Percentiles rank a stretch among this genome's conserved stretches.
These are phyloP conservation scores for Chromobotia macracanthus DNA, from an alignment of 2,797 vertebrate genomes.

Conservation along the genomic window DNA sequence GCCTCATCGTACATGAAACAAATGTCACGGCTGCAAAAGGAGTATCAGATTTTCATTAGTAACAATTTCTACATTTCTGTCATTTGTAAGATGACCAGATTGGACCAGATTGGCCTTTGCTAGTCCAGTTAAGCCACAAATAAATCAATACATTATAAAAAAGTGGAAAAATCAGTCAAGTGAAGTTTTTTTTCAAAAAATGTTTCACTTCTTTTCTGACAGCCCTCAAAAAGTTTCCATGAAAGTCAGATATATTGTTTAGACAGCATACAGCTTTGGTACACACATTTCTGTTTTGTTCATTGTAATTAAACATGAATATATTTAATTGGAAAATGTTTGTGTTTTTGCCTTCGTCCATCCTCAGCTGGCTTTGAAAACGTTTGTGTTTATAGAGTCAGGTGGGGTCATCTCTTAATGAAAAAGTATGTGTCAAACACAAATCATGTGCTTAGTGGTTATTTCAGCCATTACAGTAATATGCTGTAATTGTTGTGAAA, in stretches of 20 bases:
- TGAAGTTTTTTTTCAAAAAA: background rate
- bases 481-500: conserved; percentile 59
- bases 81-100: background rate
- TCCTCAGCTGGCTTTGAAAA: conserved; percentile 52
- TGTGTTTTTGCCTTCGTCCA: conserved; percentile 51
- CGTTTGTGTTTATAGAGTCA: conserved; percentile 57
- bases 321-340: conserved; percentile 31
- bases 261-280: background rate
- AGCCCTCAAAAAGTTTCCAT: background rate
- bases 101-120: background rate
- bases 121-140: background rate
- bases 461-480: conserved; percentile 60
- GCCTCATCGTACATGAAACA: background rate
- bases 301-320: conserved; percentile 25
- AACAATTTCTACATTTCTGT: background rate
- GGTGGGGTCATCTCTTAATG: conserved; percentile 60
- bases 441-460: conserved; percentile 59
- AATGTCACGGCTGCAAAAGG: background rate
- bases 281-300: conserved; percentile 1
- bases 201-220: background rate
- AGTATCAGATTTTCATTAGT: background rate
- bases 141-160: background rate
- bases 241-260: background rate
- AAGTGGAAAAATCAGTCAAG: background rate
- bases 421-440: conserved; percentile 58